Conservation (phyloP, 2,113 vertebrate genomes). For the Cyanoderma ruficeps region DNA sequence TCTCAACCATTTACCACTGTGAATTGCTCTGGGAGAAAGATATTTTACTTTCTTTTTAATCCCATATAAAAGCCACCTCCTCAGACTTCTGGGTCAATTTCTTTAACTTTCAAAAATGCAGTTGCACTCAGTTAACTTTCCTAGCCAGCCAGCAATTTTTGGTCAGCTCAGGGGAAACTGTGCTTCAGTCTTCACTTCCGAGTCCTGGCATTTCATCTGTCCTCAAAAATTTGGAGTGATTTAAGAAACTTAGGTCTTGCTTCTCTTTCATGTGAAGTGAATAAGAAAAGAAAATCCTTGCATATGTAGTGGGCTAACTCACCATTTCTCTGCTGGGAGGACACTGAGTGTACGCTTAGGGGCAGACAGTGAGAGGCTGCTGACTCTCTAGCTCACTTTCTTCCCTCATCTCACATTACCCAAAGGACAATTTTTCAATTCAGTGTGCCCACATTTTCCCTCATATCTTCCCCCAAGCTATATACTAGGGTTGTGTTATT, state of each 20-base stretch:
- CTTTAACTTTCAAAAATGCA: not conserved
- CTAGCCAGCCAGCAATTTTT: not conserved
- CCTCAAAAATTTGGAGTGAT: not conserved
- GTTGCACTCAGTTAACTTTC: not conserved
- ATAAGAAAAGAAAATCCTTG: not conserved
- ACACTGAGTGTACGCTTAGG: fast-evolving
- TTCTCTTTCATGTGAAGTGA: not conserved
- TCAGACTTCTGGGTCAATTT: slow-evolving; percentile 9
- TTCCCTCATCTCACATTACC: not conserved
- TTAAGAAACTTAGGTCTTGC: not conserved
- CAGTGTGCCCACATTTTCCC: not conserved
- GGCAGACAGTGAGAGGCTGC: not conserved
- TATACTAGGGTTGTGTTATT: not conserved
- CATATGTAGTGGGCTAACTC: not conserved
- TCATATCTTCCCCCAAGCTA: not conserved
- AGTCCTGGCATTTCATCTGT: not conserved
- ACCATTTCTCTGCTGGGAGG: not conserved
- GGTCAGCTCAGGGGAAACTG: not conserved
- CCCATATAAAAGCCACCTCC: not conserved
- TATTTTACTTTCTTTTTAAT: slow-evolving; percentile 1
- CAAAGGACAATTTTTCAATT: not conserved
- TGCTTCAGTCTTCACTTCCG: not conserved
- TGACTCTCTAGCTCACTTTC: not conserved
- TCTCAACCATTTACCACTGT: not conserved
- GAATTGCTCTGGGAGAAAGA: not conserved